These are phyloP conservation scores for Diaprepes abbreviatus DNA, from an alignment of 2,888 invertebrate genomes.

Conservation along the genomic window DNA sequence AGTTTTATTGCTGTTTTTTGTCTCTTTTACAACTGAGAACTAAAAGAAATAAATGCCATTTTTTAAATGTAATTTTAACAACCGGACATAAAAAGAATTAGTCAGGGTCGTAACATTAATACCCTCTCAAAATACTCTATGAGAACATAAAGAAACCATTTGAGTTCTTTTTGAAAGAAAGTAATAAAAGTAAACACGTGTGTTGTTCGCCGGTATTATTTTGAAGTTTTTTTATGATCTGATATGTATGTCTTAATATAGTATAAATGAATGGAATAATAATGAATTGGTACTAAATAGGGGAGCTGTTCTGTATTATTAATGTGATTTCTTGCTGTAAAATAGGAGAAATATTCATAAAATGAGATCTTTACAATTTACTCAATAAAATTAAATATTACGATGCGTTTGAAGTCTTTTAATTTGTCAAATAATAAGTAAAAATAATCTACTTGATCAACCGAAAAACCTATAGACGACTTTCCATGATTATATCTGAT, in stretches of 20 bases:
- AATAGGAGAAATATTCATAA: no score
- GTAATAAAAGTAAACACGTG: conserved; percentile 57
- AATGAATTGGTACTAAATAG: no score
- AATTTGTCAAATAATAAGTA: no score
- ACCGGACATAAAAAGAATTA: conserved; percentile 45
- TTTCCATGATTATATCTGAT: no score
- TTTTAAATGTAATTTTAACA: conserved; percentile 42
- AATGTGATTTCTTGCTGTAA: no score
- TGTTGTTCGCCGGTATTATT: conserved; percentile 48
- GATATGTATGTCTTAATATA: conserved; percentile 10
- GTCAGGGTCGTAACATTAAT: conserved; percentile 47
- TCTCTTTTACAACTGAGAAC: conserved; percentile 29
- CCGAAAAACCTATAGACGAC: no score
- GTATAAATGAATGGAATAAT: neutral
- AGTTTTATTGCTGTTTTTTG: conserved; percentile 26
- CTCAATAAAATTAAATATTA: no score
- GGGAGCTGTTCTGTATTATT: no score
- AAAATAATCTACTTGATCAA: no score
- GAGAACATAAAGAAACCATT: conserved; percentile 52
- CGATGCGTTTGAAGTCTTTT: no score
- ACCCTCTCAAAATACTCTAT: conserved; percentile 51
- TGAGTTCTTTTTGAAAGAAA: conserved; percentile 55
- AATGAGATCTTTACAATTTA: no score
- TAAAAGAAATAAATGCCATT: conserved; percentile 30
- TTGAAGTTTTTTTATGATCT: conserved; percentile 32